Evolutionary conservation across 2,113 vertebrate species (phyloP).

Genomic region (Dendropsophus ebraccatus): DNA sequence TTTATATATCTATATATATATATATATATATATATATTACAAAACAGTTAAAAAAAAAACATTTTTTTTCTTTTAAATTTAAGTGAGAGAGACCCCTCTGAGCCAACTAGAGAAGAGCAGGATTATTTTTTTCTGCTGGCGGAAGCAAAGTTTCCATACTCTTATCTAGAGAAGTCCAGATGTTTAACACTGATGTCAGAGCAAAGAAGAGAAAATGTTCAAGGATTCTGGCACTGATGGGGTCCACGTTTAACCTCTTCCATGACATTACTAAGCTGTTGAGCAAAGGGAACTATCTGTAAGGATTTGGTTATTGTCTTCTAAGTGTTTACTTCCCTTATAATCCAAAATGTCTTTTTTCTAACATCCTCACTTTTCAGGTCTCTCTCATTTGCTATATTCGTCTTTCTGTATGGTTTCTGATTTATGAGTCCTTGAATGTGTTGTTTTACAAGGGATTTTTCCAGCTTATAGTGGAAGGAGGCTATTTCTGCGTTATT

Average conservation of each 20-base stretch:
- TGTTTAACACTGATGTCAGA: constrained; percentile 54
- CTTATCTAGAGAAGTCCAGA: constrained; percentile 53
- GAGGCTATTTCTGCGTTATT: constrained; percentile 10
- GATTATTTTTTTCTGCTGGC: constrained; percentile 17
- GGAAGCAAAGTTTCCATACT: constrained; percentile 45
- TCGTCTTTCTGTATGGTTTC: not conserved
- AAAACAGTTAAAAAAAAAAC: no score
- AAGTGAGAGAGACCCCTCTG: not conserved
- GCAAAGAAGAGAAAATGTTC: constrained; percentile 27
- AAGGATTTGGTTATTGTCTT: constrained; percentile 36
- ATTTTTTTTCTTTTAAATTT: not conserved
- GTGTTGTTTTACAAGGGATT: constrained; percentile 22
- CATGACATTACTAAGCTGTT: not conserved
- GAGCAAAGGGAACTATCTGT: no score
- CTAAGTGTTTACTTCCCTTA: constrained; percentile 45
- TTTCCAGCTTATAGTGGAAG: constrained; percentile 25
- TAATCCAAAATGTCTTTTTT: not conserved
- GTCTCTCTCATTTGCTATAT: constrained; percentile 36
- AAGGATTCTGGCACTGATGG: constrained; percentile 52
- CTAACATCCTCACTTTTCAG: constrained; percentile 2
- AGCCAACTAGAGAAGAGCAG: no score
- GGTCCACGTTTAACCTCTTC: constrained; percentile 37
- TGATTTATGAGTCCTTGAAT: constrained; percentile 25
- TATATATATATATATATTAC: no score
- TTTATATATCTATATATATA: no score